Evolutionary conservation across 2,113 vertebrate species (phyloP), one percentile per base, ranked within the genome.

Genomic region (Oophaga pumilio): DNA sequence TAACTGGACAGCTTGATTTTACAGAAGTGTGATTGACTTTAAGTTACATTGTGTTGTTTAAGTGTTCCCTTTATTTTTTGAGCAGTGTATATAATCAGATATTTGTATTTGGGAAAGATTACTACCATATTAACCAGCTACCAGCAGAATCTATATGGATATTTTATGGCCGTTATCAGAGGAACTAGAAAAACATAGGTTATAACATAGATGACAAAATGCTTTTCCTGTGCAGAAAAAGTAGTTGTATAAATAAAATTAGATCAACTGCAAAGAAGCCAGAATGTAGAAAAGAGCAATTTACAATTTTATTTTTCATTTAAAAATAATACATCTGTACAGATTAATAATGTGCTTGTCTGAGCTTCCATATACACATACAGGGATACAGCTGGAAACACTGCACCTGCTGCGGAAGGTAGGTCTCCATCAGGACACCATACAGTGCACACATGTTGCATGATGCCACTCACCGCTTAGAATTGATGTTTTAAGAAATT

Each of bases 281-380:
- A 24, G 18, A 83, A 68, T 83, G 49, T 73, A 84, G 74, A 84
- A 84, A 59, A 73, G n/a, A 49, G 17, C 17, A 74, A 26, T 76
- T 68, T 88, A 76, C 82, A 88, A 84, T 17, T 88, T 88, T 88
- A 88, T 84, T 88, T 73, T 50, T 76, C 43, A 84, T 22, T 53
- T 76, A 82, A 87, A 87, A 87, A 74, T 56, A 83, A 84, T n/a
- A 80, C 64, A n/a, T 76, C 33, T 88, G 26, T 88, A 88, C 87
- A 88, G 76, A 26, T 76, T 8, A 53, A 0, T 20, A n/a, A n/a
- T 33, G 18, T 53, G 20, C 10, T 12, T 79, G 33, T 68, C 28
- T 52, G 17, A 83, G 62, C n/a, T 26, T 83, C 26, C 60, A 86
- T 86, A 86, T 66, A 66, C 50, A 86, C n/a, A 83, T 50, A 68